phyloP scores from a whole-genome alignment of 2,888 invertebrate species.

The Tridacna crocea region DNA sequence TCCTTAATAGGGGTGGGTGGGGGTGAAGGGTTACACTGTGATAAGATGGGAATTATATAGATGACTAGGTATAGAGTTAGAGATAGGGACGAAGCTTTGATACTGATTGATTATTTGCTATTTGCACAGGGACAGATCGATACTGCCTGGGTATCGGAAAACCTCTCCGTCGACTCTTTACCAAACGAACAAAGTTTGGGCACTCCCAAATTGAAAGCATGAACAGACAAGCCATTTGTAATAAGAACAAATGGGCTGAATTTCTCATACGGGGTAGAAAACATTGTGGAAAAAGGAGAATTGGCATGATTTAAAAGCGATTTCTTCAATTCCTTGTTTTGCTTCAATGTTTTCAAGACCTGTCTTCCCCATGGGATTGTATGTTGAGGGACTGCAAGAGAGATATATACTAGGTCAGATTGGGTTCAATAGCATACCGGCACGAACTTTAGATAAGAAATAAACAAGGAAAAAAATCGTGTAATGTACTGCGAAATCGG shows the following conservation, averaged over 20 bases:
- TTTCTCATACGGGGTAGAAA: neutral
- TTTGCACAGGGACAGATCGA: conserved; percentile 32
- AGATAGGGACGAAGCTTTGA: conserved; percentile 14
- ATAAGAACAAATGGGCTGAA: too few species aligned
- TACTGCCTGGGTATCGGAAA: conserved; percentile 2
- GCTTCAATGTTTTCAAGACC: too few species aligned
- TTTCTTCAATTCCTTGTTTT: too few species aligned
- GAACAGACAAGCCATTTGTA: too few species aligned
- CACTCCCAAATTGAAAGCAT: too few species aligned
- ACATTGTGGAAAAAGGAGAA: neutral
- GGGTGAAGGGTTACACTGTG: neutral
- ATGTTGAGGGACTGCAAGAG: too few species aligned
- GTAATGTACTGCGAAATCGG: neutral
- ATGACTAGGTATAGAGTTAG: neutral
- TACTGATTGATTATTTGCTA: conserved; percentile 48
- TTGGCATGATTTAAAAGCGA: neutral
- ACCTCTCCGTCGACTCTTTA: neutral
- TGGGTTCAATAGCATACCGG: neutral
- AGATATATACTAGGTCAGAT: neutral
- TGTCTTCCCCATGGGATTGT: too few species aligned
- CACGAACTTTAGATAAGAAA: neutral
- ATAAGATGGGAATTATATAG: conserved; percentile 5
- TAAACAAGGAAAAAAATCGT: neutral
- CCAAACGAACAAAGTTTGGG: too few species aligned
- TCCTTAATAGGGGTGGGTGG: too few species aligned